Evolutionary conservation across 2,113 vertebrate species (phyloP), one percentile per base, ranked within the genome.

Genomic region (Gopherus flavomarginatus): DNA sequence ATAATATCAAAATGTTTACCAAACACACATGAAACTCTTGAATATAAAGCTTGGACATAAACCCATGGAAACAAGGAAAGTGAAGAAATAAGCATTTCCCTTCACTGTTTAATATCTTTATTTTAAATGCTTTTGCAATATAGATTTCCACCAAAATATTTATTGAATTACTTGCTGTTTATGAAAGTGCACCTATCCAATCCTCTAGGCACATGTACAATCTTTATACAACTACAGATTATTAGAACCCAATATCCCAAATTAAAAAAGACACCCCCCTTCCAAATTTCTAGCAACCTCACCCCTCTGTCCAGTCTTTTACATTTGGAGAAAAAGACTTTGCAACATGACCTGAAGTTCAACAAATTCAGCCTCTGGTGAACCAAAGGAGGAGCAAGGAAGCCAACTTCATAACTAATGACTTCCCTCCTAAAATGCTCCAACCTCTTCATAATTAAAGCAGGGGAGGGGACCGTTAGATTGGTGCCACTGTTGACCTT

Each of bases 1-100:
- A 91, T 92, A 93, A 84, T 79, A 2, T 86, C 93, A 65, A 91
- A 90, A 86, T 90, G 95, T 0, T 2, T 87, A 81, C 96, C 97
- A 94, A 98, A 97, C 90, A 92, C 0, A 0, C 81, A 69, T n/a
- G 35, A 92, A 91, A 93, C 75, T 83, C 54, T 91, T 75, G 81
- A 91, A 90, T 95, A 49, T 52, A 93, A 90, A 90, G 65, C 16
- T 90, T 92, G 88, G 47, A 85, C 44, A 65, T 49, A 86, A 84
- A 93, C n/a, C 57, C 31, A 81, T 27, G 11, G 65, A 50, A 87
- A 31, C 47, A 93, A 90, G 77, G n/a, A 52, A 72, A 35, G 35
- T 72, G 65, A 72, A 72, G n/a, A 72, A 90, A 85, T 26, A 90
- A 87, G 81, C 50, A 85, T 65, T 65, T 65, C 16, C 65, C 17